Conservation (phyloP, 2,888 invertebrate species). For the Orchesella flavescens region DNA sequence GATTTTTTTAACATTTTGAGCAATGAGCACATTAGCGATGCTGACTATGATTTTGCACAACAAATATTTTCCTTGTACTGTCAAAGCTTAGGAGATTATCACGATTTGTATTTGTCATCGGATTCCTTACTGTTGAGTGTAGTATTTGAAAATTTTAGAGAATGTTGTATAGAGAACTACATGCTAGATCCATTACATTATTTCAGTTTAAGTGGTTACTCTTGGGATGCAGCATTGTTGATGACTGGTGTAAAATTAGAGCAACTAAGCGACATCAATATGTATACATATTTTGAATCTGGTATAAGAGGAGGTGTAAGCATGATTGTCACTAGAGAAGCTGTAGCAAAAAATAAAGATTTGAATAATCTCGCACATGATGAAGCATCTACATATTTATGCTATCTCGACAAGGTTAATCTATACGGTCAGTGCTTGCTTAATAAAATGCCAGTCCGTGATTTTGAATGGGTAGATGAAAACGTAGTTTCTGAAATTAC, state of each 20-base stretch:
- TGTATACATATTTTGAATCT: constrained; percentile 33
- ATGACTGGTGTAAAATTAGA: constrained; percentile 30
- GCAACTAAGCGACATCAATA: background rate
- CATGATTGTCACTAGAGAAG: constrained; percentile 28
- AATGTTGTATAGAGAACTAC: background rate
- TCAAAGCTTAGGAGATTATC: constrained; percentile 31
- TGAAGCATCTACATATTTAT: background rate
- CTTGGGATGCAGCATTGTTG: constrained; percentile 35
- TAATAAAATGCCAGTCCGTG: background rate
- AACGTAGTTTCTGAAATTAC: background rate
- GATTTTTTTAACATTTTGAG: constrained; percentile 35
- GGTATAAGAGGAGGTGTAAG: constrained; percentile 39
- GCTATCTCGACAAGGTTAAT: constrained; percentile 22
- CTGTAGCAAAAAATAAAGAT: constrained; percentile 37
- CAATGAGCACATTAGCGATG: background rate
- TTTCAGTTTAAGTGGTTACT: constrained; percentile 9
- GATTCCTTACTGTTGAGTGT: constrained; percentile 32
- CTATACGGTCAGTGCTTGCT: constrained; percentile 27
- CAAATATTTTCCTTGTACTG: constrained; percentile 28
- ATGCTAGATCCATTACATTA: constrained; percentile 47
- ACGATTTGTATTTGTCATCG: constrained; percentile 39
- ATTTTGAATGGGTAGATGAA: constrained; percentile 31
- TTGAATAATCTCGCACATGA: background rate
- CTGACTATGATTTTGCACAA: constrained; percentile 36
- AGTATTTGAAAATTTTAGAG: constrained; percentile 44